Conservation (phyloP, 2,797 vertebrate genomes). For the Falco cherrug region DNA sequence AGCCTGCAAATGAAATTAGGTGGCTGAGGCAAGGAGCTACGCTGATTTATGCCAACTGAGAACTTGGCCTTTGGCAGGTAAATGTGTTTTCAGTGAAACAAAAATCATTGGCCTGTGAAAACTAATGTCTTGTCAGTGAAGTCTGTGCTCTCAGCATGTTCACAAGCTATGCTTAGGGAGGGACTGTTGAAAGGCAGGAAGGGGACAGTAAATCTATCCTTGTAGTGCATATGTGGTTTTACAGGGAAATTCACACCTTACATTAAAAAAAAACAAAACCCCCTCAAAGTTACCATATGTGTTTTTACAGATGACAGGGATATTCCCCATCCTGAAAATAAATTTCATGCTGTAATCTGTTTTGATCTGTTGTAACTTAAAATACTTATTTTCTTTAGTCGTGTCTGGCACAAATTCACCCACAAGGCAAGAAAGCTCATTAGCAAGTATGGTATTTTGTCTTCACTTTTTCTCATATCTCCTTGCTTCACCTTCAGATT, state of each 20-base stretch:
- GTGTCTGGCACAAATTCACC: neutral
- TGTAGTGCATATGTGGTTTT: constrained; percentile 27
- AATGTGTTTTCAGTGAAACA: constrained; percentile 50
- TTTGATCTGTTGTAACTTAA: constrained; percentile 22
- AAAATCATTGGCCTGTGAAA: constrained; percentile 56
- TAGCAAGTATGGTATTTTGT: neutral
- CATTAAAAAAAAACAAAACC: neutral
- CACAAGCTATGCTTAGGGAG: constrained; percentile 1
- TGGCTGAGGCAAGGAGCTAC: constrained; percentile 20
- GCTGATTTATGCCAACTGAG: constrained; percentile 40
- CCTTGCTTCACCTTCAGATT: constrained; percentile 22
- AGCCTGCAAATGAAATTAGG: neutral
- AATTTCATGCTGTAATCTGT: neutral
- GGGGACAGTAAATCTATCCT: constrained; percentile 52
- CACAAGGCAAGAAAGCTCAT: neutral
- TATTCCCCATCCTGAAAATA: constrained; percentile 29
- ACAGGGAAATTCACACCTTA: constrained; percentile 53
- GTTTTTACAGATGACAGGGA: constrained; percentile 55
- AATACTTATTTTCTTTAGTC: neutral
- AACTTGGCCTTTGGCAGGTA: constrained; percentile 66
- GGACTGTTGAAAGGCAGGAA: constrained; percentile 50
- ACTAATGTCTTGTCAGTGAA: constrained; percentile 42
- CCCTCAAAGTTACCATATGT: constrained; percentile 45
- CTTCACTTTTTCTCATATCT: neutral
- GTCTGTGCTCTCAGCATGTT: constrained; percentile 65